Evolutionary conservation across 2,113 vertebrate species (phyloP).

Genomic region (Osmerus mordax): DNA sequence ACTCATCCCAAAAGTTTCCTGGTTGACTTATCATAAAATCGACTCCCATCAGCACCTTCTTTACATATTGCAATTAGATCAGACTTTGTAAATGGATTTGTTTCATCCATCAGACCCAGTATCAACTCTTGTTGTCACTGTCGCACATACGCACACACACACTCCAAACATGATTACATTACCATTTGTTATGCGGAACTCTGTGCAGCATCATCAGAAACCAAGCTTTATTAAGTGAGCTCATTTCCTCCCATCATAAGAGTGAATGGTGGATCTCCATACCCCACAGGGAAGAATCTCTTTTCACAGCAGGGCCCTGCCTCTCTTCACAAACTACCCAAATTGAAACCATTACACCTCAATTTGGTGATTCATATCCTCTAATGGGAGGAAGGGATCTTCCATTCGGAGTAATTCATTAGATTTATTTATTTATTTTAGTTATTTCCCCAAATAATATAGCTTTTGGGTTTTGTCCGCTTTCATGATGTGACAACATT

Average conservation of each 20-base stretch:
- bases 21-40: background rate
- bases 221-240: slow-evolving; percentile 75
- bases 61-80: slow-evolving; percentile 20
- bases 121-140: slow-evolving; percentile 60
- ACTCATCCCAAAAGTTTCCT: background rate
- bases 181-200: slow-evolving; percentile 67
- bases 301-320: slow-evolving; percentile 72
- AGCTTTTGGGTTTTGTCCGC: slow-evolving; percentile 48
- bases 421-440: too few relatives aligned
- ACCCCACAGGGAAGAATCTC: slow-evolving; percentile 68
- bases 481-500: slow-evolving; percentile 17
- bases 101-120: slow-evolving; percentile 34
- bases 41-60: background rate
- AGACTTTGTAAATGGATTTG: slow-evolving; percentile 33
- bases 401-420: slow-evolving; percentile 52
- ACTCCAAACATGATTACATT: slow-evolving; percentile 67
- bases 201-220: slow-evolving; percentile 52
- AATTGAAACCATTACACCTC: slow-evolving; percentile 83
- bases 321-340: slow-evolving; percentile 72
- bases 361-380: slow-evolving; percentile 70
- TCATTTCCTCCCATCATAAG: slow-evolving; percentile 68
- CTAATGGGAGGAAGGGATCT: slow-evolving; percentile 57
- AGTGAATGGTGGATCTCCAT: slow-evolving; percentile 58
- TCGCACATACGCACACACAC: background rate
- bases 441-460: slow-evolving; percentile 31